Evolutionary conservation across 1,140 invertebrate species (phyloP), one percentile per base, ranked within the genome.

Genomic region (Alviniconcha marisindica): DNA sequence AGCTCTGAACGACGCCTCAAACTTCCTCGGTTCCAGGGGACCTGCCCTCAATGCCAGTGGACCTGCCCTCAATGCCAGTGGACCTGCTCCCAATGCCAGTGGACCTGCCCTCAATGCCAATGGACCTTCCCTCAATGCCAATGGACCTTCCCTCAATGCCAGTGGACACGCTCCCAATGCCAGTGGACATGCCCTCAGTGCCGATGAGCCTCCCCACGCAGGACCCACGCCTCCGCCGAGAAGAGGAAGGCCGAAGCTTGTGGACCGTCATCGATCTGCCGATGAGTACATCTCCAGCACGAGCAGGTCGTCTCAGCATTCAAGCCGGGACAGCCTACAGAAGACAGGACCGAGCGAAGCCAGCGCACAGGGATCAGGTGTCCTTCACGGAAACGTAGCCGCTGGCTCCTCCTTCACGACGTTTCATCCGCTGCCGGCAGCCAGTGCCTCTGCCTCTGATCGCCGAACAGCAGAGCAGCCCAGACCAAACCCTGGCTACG

Each of bases 1-100:
- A 42, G 69, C 69, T 71, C 69, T 71, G 14, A 42, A 40, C 24
- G 69, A 71, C 5, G 69, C 69, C 69, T 40, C 36, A 18, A 40
- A 10, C 28, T 71, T 71, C 40, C 69, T 71, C 12, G 40, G 40
- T 2, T 40, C 14, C 69, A 40, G 14, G 36, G 69, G 1, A 60
- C 10, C 15, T 60, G 10, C 21, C 48, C 48, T 12, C 48, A 51
- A 60, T 48, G 44, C 36, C 69, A 40, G 14, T 7, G 69, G 0
- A 60, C 56, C 15, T 60, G 4, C n/a, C 56, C 56, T 5, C 24
- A n/a, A 60, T 48, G 5, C 36, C 36, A 15, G 14, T 10, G 69
- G 1, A 10, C 24, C 15, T 60, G 18, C 4, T 28, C 10, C 5
- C 24, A n/a, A 60, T 18, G 18, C 36, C 36, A 15, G 14, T 10